These are phyloP conservation scores for Heliconius hortense DNA, from an alignment of 2,888 invertebrate species.

Conservation along the genomic window DNA sequence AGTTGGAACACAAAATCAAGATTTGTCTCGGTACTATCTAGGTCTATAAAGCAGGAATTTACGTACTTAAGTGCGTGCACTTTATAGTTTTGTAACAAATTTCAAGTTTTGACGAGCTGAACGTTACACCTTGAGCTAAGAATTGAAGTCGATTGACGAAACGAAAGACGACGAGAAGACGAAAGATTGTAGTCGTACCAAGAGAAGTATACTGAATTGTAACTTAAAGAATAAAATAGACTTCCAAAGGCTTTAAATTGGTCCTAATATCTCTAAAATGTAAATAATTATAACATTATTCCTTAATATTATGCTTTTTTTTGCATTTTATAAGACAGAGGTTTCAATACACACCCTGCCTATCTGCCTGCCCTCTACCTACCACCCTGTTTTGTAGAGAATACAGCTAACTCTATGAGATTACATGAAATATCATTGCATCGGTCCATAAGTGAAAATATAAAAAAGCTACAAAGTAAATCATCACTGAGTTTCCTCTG, in stretches of 20 bases:
- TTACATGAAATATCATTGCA: too few relatives aligned
- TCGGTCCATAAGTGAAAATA: too few relatives aligned
- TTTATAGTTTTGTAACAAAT: slow-evolving; percentile 8
- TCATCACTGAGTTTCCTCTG: not conserved
- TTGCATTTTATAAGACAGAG: too few relatives aligned
- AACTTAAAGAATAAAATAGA: slow-evolving; percentile 3
- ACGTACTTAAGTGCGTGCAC: slow-evolving; percentile 12
- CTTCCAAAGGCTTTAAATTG: not conserved
- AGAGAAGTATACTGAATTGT: not conserved
- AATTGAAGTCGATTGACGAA: not conserved
- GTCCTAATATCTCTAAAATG: not conserved
- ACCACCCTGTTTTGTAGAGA: too few relatives aligned
- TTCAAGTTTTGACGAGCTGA: slow-evolving; percentile 24
- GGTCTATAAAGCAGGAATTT: not conserved
- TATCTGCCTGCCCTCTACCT: too few relatives aligned
- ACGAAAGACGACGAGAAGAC: too few relatives aligned
- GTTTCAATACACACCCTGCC: too few relatives aligned
- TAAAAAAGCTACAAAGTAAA: not conserved
- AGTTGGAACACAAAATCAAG: not conserved
- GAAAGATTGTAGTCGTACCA: not conserved
- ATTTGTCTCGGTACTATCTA: not conserved
- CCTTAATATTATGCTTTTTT: too few relatives aligned
- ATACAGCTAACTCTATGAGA: too few relatives aligned
- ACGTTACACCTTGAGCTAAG: slow-evolving; percentile 21
- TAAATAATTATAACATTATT: too few relatives aligned